phyloP scores from a whole-genome alignment of 2,888 invertebrate species.

The Pterobdella sp. region DNA sequence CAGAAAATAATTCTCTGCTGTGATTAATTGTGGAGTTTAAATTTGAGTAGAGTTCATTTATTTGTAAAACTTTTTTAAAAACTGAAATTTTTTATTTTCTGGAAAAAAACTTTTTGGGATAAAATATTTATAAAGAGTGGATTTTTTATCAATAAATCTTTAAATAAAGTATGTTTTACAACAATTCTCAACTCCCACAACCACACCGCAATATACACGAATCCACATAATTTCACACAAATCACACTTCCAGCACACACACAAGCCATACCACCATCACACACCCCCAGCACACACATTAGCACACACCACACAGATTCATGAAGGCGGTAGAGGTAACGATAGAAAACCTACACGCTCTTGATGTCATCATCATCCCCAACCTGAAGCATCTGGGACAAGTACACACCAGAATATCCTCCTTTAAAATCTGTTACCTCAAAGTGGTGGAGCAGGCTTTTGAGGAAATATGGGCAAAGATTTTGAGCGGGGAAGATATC shows the following conservation, averaged over 20 bases:
- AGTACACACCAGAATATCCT: conserved; percentile 23
- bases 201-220: too few species aligned
- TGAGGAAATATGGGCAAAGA: conserved; percentile 19
- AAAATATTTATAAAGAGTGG: too few species aligned
- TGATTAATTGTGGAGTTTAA: too few species aligned
- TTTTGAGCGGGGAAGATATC: neutral
- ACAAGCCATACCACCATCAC: neutral
- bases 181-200: neutral
- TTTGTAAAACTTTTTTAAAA: too few species aligned
- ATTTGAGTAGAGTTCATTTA: too few species aligned
- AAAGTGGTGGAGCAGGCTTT: conserved; percentile 30
- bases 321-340: conserved; percentile 34
- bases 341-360: conserved; percentile 29
- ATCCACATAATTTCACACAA: too few species aligned
- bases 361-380: conserved; percentile 33
- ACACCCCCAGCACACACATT: neutral
- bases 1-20: too few species aligned
- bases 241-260: neutral
- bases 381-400: conserved; percentile 29
- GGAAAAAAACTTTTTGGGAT: too few species aligned
- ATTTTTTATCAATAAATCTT: too few species aligned
- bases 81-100: too few species aligned
- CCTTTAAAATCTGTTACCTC: conserved; percentile 28
- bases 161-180: too few species aligned
- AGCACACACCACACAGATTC: conserved; percentile 25